A percentile compares a stretch with the other conserved stretches of the same genome.
phyloP scores from a whole-genome alignment of 2,888 invertebrate species.

The Diplolepis rosae region DNA sequence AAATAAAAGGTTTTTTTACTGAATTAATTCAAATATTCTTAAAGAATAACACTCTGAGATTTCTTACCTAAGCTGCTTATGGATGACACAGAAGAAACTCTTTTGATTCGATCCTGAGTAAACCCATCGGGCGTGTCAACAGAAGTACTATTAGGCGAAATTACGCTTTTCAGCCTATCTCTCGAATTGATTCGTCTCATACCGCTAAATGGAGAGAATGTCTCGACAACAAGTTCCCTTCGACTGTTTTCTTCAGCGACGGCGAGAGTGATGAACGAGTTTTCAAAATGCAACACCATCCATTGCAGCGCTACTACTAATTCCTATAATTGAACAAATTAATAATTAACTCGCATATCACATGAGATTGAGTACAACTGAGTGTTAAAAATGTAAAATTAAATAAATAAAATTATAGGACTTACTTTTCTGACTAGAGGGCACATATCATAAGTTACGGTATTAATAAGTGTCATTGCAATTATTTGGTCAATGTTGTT shows the following conservation, averaged over 20 bases:
- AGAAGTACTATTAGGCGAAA: slow-evolving; percentile 67
- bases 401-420: too few species aligned
- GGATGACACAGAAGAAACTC: slow-evolving; percentile 83
- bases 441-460: slow-evolving; percentile 88
- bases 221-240: slow-evolving; percentile 71
- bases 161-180: slow-evolving; percentile 71
- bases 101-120: slow-evolving; percentile 76
- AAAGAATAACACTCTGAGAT: background rate
- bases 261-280: slow-evolving; percentile 86
- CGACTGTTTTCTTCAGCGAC: slow-evolving; percentile 77
- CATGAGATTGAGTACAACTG: too few species aligned
- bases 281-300: slow-evolving; percentile 90
- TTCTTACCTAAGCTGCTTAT: slow-evolving; percentile 78
- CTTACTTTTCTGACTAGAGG: slow-evolving; percentile 86
- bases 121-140: slow-evolving; percentile 69
- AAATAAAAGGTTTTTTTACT: too few species aligned
- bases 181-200: slow-evolving; percentile 73
- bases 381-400: too few species aligned
- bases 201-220: slow-evolving; percentile 68
- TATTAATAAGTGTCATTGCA: slow-evolving; percentile 88
- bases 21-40: too few species aligned
- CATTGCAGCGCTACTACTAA: slow-evolving; percentile 90
- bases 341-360: slow-evolving; percentile 28
- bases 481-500: slow-evolving; percentile 95
- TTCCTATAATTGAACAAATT: slow-evolving; percentile 76